Evolutionary conservation across 2,888 invertebrate species (phyloP), one percentile per base, ranked within the genome.

Genomic region (Isotomurus palustris): DNA sequence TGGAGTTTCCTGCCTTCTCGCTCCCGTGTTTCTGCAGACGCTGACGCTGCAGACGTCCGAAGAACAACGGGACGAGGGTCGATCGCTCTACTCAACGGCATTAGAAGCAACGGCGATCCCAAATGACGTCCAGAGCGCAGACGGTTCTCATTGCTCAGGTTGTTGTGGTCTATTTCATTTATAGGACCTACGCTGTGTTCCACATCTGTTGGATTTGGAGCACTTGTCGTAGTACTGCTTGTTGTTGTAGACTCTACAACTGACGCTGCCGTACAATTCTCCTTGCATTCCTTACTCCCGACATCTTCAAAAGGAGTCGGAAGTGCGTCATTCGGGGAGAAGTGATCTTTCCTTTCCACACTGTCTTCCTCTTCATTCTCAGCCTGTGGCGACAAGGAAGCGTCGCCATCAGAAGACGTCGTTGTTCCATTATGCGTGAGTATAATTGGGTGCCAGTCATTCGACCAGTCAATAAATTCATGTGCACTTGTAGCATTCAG

Each of bases 381-480:
- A n/a, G n/a, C n/a, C n/a, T n/a, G n/a, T n/a, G n/a, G n/a, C n/a
- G n/a, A n/a, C n/a, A n/a, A n/a, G n/a, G n/a, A n/a, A n/a, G n/a
- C n/a, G n/a, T n/a, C n/a, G n/a, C n/a, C n/a, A n/a, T n/a, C n/a
- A n/a, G n/a, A n/a, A n/a, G n/a, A n/a, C n/a, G n/a, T n/a, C n/a
- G n/a, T n/a, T n/a, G n/a, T n/a, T n/a, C n/a, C n/a, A n/a, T n/a
- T n/a, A n/a, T n/a, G n/a, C n/a, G n/a, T n/a, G n/a, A n/a, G 24
- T 10, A 50, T 50, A 2, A 50, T 50, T 14, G 50, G 50, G 3
- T 50, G 50, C 50, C 50, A 50, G 38, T 50, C 50, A 38, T 50
- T 50, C n/a, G 50, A 38, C 50, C 50, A 50, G 40, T 36, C 36
- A 4, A 49, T 35, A 4, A 49, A 8, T 14, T 27, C 29, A 3